A percentile compares a stretch with the other conserved stretches of the same genome.
These are phyloP conservation scores for Mesoclemmys tuberculata DNA, from an alignment of 2,113 vertebrate species.

Conservation along the genomic window DNA sequence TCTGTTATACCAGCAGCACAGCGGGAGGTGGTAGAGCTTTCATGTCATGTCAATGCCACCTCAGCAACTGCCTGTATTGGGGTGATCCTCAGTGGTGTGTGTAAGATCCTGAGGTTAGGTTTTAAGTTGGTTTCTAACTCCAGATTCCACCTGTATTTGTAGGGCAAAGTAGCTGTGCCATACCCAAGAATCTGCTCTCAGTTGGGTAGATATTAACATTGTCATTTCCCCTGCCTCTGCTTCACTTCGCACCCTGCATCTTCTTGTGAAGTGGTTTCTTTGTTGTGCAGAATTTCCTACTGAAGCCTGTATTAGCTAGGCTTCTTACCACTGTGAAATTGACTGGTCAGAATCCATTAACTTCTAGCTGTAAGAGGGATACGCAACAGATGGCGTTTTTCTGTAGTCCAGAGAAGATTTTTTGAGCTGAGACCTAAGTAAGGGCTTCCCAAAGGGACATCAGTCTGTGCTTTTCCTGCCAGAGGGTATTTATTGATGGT, in stretches of 20 bases:
- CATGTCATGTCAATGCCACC: accelerated
- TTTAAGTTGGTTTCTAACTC: neutral
- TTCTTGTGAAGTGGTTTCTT: conserved; percentile 41
- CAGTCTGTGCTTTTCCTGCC: conserved; percentile 58
- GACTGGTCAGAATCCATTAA: conserved; percentile 72
- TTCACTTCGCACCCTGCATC: neutral
- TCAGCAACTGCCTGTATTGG: accelerated
- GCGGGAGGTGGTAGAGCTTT: neutral
- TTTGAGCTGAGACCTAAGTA: conserved; percentile 62
- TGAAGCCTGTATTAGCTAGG: neutral
- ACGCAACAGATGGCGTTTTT: conserved; percentile 67
- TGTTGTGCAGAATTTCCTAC: conserved; percentile 54
- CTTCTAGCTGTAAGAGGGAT: conserved; percentile 63
- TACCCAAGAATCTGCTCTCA: neutral
- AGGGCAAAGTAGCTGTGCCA: neutral
- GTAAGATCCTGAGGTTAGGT: neutral
- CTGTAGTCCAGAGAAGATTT: conserved; percentile 63
- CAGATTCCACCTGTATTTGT: neutral
- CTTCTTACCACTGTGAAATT: conserved; percentile 67
- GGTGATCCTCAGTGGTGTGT: neutral
- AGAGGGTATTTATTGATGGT: neutral
- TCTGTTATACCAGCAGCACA: neutral
- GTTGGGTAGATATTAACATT: neutral
- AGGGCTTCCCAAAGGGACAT: conserved; percentile 58
- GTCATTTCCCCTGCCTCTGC: neutral